Evolutionary conservation across 2,113 vertebrate species (phyloP), one percentile per base, ranked within the genome.

Genomic region (Suricata suricatta): DNA sequence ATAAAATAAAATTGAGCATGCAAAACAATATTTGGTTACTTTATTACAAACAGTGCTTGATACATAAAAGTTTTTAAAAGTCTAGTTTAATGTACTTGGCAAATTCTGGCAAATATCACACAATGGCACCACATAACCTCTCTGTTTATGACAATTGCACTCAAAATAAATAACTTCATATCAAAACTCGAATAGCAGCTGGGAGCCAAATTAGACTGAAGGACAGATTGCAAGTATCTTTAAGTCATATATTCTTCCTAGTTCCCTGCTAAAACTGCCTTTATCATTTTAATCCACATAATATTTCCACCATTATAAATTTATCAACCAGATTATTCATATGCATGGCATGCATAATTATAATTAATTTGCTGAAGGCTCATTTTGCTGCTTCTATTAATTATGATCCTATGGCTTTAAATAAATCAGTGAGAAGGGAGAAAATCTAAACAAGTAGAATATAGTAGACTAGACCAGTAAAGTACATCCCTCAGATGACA

Each of bases 241-340:
- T 89, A 96, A 97, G 33, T 93, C 92, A 82, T 60, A 4, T 83
- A 91, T 96, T 94, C 88, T 94, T 95, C 74, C 0, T 1, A 97
- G 0, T 1, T 89, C 96, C 80, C 91, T 90, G 93, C 2, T 57
- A 94, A 98, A 98, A 95, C 64, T 86, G 5, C 2, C 50, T 96
- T 98, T 97, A 98, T 96, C 0, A 74, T 95, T 98, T 98, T 96
- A 98, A 97, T 96, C 29, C 41, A 88, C 33, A 64, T 87, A 98
- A 90, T 76, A 96, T 98, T 98, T 98, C 41, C 63, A 31, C 38
- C 76, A 47, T 98, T 98, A 98, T 94, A 97, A 96, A 98, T 97
- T 93, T 97, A 96, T 98, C 81, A 98, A 90, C 23, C 33, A 97
- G 88, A 90, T 97, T 98, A 96, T 97, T 97, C 35, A 96, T 72